Evolutionary conservation across 2,113 vertebrate species (phyloP).

Genomic region (Neolamprologus hecqui): DNA sequence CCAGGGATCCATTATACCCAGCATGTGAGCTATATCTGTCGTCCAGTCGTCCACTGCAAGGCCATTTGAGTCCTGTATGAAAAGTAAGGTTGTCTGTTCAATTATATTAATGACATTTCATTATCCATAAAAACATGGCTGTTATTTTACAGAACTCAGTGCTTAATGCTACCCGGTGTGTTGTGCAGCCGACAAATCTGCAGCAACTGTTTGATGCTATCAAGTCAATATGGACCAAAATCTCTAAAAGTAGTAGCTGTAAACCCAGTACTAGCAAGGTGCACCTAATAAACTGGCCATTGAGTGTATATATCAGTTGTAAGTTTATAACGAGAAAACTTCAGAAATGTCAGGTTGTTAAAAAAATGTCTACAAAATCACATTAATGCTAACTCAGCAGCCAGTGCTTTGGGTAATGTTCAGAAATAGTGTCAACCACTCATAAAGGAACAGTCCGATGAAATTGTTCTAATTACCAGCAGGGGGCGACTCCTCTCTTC

Average conservation of each 20-base stretch:
- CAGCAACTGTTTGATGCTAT: neutral
- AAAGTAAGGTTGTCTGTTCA: neutral
- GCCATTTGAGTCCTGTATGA: constrained; percentile 16
- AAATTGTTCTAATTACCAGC: neutral
- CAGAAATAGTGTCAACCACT: neutral
- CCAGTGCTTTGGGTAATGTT: neutral
- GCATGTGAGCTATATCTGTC: constrained; percentile 82
- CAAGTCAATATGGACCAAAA: neutral
- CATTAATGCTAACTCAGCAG: neutral
- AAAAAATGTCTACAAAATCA: neutral
- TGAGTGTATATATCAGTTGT: neutral
- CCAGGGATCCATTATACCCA: constrained; percentile 91
- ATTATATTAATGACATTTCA: neutral
- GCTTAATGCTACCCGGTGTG: neutral
- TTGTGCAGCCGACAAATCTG: neutral
- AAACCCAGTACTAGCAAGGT: neutral
- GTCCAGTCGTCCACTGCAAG: constrained; percentile 67
- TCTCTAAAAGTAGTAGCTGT: neutral
- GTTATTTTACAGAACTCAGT: neutral
- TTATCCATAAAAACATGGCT: neutral
- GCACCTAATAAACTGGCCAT: neutral
- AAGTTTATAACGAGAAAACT: neutral
- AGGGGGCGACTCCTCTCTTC: neutral
- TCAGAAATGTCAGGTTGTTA: neutral
- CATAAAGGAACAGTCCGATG: neutral